These are phyloP conservation scores for Onychorhynchus coronatus DNA, from an alignment of 2,113 vertebrate species.

Conservation along the genomic window DNA sequence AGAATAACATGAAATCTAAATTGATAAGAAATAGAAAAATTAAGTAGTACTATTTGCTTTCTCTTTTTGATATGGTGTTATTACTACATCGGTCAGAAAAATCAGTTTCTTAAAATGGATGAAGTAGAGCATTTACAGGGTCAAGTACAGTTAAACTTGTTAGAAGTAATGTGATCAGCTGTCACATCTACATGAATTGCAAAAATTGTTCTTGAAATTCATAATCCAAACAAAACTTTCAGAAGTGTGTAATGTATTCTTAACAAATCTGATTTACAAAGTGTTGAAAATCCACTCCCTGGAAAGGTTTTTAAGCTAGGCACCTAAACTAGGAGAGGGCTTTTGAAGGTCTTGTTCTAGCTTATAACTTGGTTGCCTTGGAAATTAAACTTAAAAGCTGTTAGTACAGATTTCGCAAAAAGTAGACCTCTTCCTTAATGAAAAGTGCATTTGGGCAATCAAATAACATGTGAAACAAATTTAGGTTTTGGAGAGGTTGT, in stretches of 20 bases:
- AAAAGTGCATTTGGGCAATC: neutral
- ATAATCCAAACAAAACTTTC: neutral
- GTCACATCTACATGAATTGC: neutral
- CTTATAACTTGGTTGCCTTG: neutral
- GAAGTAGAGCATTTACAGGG: neutral
- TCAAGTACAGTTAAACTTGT: neutral
- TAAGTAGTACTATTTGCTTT: neutral
- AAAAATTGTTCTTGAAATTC: neutral
- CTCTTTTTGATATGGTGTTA: neutral
- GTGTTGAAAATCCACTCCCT: neutral
- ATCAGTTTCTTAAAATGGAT: neutral
- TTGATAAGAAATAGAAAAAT: neutral
- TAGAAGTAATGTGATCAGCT: neutral
- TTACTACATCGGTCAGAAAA: neutral
- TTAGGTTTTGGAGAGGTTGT: neutral
- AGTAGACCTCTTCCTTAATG: neutral
- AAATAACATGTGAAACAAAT: neutral
- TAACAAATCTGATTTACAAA: neutral
- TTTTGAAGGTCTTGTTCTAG: neutral
- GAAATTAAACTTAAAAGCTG: neutral
- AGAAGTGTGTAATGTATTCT: neutral
- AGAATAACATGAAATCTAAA: neutral
- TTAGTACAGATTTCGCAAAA: neutral
- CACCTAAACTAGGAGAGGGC: neutral
- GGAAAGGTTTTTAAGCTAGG: neutral